Evolutionary conservation across 2,797 vertebrate species (phyloP), one percentile per base, ranked within the genome.

Genomic region (Otus scops): DNA sequence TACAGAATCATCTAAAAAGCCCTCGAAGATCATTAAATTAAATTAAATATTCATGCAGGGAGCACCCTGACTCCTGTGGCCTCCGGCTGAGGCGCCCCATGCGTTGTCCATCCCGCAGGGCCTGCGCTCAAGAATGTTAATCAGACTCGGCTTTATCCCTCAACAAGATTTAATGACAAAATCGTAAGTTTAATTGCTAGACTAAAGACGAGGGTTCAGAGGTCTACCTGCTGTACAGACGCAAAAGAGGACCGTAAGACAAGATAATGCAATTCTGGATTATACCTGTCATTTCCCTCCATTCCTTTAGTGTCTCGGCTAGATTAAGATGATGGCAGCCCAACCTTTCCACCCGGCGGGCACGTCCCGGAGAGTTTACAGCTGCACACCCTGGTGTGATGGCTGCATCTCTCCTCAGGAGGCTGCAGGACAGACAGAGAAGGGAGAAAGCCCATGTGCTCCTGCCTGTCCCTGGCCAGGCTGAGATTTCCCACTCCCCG

Each of bases 401-500:
- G 26, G 51, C 57, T 32, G 34, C 21, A 0, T 20, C 54, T 30
- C 15, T 85, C 26, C 74, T 36, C 73, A 1, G 20, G 60, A 26
- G 32, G 60, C 81, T 60, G 51, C 39, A 19, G 65, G 22, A 28
- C 10, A 4, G 71, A 41, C 12, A 27, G 18, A 36, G 38, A 50
- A 45, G 45, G 1, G 28, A 43, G 13, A 39, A 53, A 79, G 38
- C 5, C 63, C 48, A 21, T 3, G 1, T 26, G 3, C 47, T 36
- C 27, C 59, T 34, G n/a, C 38, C 39, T 11, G 63, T 34, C 51
- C 39, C 20, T 1, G 1, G 27, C 53, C 39, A 14, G 10, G 23
- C 14, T 7, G 56, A n/a, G 30, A 6, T 16, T 28, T 19, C 45
- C 38, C 17, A 0, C 7, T 61, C 39, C 30, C 7, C 0, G 0